Evolutionary conservation across 2,888 invertebrate genomes (phyloP).

Genomic region (Torymus tubicola): DNA sequence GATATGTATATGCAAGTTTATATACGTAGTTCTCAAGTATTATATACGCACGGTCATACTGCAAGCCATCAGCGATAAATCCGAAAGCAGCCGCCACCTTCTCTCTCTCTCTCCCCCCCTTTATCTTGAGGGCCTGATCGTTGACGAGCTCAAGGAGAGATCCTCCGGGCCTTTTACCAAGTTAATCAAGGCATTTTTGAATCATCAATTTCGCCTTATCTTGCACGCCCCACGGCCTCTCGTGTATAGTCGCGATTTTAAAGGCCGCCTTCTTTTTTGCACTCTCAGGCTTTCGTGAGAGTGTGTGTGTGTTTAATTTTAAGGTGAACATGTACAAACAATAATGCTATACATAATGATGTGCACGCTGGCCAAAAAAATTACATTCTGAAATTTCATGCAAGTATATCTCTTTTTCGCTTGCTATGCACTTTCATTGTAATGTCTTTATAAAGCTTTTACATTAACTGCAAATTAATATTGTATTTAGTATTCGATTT

Average conservation of each 20-base stretch:
- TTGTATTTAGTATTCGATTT: no score
- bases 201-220: slow-evolving; percentile 70
- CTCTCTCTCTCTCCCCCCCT: slow-evolving; percentile 15
- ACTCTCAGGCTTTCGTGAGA: slow-evolving; percentile 9
- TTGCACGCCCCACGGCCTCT: background rate
- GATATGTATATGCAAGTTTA: slow-evolving; percentile 21
- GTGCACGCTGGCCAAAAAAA: no score
- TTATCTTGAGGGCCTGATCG: slow-evolving; percentile 45
- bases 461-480: no score
- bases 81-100: background rate
- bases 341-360: no score
- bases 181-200: slow-evolving; percentile 62
- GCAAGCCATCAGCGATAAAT: slow-evolving; percentile 35
- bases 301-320: no score
- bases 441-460: no score
- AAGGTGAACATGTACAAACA: no score
- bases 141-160: slow-evolving; percentile 18
- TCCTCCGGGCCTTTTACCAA: slow-evolving; percentile 42
- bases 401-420: no score
- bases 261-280: slow-evolving; percentile 30
- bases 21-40: slow-evolving; percentile 50
- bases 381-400: no score
- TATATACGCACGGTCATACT: slow-evolving; percentile 51
- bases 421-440: no score
- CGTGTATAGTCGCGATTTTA: slow-evolving; percentile 41